A percentile compares a stretch with the other conserved stretches of the same genome.
phyloP scores from a whole-genome alignment of 2,888 invertebrate genomes.

The Acrobasis repandana region DNA sequence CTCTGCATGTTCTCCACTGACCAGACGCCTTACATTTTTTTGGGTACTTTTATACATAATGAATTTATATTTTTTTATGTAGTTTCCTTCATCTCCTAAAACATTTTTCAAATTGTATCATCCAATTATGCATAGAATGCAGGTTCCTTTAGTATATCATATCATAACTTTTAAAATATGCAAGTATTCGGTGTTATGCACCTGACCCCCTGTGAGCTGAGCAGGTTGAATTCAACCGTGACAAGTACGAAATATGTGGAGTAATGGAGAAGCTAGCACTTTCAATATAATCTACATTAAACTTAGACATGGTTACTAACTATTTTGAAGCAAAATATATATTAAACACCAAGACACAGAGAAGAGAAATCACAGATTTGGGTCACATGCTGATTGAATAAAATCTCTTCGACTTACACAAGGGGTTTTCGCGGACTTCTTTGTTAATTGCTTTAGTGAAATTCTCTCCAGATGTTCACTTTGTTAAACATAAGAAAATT shows the following conservation, averaged over 20 bases:
- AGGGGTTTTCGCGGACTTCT: conserved; percentile 35
- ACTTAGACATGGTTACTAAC: conserved; percentile 32
- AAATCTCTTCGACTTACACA: conserved; percentile 53
- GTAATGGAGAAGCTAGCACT: conserved; percentile 38
- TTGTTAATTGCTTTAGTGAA: conserved; percentile 30
- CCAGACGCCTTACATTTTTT: conserved; percentile 36
- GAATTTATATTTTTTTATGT: background rate
- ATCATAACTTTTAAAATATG: conserved; percentile 16
- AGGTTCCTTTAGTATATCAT: background rate
- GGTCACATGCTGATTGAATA: conserved; percentile 81
- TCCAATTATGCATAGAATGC: background rate
- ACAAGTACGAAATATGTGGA: conserved; percentile 58
- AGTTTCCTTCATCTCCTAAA: conserved; percentile 13
- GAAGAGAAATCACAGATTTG: conserved; percentile 81
- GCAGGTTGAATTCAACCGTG: conserved; percentile 71
- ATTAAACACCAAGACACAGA: conserved; percentile 58
- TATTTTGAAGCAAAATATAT: conserved; percentile 41
- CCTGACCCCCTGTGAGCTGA: conserved; percentile 66
- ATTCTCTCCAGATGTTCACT: conserved; percentile 26
- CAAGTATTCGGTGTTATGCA: conserved; percentile 42
- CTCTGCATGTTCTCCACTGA: conserved; percentile 50
- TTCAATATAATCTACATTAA: conserved; percentile 27
- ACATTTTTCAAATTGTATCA: conserved; percentile 20
- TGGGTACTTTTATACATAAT: conserved; percentile 40
- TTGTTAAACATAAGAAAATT: conserved; percentile 32